Conservation (phyloP, 35 echinoderm and acorn worm genomes). For the Hemicentrotus pulcherrimus region DNA sequence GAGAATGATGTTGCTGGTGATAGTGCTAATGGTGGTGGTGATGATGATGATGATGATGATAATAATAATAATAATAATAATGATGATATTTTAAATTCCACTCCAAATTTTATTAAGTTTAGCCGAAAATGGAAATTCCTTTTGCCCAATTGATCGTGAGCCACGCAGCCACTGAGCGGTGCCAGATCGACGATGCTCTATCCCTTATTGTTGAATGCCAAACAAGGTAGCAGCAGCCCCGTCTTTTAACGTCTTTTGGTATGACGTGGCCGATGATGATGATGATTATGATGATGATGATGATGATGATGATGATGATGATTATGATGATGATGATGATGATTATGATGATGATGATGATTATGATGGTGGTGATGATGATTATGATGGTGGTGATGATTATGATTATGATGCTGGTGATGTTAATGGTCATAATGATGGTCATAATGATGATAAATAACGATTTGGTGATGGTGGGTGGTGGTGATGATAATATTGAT, state of each 20-base stretch:
- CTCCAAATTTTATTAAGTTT: too few species aligned
- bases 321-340: neutral
- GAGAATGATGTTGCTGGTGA: neutral
- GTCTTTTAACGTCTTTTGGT: too few species aligned
- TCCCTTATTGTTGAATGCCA: too few species aligned
- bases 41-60: neutral
- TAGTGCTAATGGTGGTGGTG: neutral
- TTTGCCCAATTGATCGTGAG: too few species aligned
- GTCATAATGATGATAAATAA: neutral
- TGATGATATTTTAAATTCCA: too few species aligned
- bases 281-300: neutral
- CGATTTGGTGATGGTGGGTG: neutral
- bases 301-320: neutral
- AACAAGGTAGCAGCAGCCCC: too few species aligned
- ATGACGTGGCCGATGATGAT: too few species aligned
- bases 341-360: neutral
- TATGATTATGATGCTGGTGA: neutral
- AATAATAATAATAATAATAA: neutral
- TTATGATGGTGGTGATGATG: neutral
- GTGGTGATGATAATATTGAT: neutral
- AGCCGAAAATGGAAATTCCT: too few species aligned
- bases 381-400: neutral
- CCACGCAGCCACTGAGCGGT: too few species aligned
- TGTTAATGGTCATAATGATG: neutral
- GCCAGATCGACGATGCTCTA: too few species aligned